phyloP scores from a whole-genome alignment of 2,888 invertebrate species.

The Trichopria drosophilae region DNA sequence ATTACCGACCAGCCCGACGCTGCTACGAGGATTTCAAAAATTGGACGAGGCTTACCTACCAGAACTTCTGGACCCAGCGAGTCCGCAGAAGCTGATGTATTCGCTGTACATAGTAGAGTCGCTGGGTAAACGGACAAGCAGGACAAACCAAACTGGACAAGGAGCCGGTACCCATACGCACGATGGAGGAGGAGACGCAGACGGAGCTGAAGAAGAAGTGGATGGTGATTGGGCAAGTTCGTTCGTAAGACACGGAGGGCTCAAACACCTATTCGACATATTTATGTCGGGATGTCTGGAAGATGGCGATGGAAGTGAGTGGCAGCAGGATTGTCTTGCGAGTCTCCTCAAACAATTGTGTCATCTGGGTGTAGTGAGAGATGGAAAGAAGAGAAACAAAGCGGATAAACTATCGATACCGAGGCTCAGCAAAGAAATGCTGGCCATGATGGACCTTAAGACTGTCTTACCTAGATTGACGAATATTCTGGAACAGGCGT shows the following conservation, averaged over 20 bases:
- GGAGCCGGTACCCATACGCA: conserved; percentile 33
- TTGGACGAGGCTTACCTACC: conserved; percentile 70
- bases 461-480: conserved; percentile 81
- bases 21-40: conserved; percentile 82
- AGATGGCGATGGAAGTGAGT: conserved; percentile 79
- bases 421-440: conserved; percentile 72
- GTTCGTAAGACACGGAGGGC: conserved; percentile 85
- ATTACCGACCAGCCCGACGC: conserved; percentile 84
- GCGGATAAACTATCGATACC: conserved; percentile 72
- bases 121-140: conserved; percentile 58
- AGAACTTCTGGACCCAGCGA: conserved; percentile 81
- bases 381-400: conserved; percentile 57
- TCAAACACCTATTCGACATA: conserved; percentile 86
- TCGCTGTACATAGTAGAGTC: conserved; percentile 89
- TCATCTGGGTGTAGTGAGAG: conserved; percentile 75
- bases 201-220: conserved; percentile 32
- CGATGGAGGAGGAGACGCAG: conserved; percentile 39
- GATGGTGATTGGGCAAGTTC: conserved; percentile 69
- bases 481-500: conserved; percentile 85
- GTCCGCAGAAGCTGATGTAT: conserved; percentile 94
- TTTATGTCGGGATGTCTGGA: conserved; percentile 81
- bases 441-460: conserved; percentile 84
- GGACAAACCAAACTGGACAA: conserved; percentile 29
- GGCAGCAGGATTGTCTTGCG: conserved; percentile 93
- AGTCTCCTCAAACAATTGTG: conserved; percentile 83